These are phyloP conservation scores for Diaprepes abbreviatus DNA, from an alignment of 2,888 invertebrate genomes.

Conservation along the genomic window DNA sequence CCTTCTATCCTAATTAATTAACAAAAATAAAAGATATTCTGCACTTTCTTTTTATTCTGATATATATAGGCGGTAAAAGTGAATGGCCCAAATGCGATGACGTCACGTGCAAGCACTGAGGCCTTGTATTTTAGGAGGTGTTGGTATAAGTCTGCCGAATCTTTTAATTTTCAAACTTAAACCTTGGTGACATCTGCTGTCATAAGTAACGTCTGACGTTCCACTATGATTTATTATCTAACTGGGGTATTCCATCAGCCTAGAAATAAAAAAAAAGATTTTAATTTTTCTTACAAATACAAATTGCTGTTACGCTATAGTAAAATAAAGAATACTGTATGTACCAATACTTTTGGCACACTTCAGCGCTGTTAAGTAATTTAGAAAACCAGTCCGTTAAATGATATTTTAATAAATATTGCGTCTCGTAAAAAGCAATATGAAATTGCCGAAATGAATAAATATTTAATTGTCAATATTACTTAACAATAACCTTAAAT, in stretches of 20 bases:
- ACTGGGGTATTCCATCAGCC: not conserved
- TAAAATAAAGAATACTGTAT: conserved; percentile 52
- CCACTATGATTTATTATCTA: no score
- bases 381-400: conserved; percentile 53
- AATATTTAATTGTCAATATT: conserved; percentile 8
- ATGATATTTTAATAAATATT: conserved; percentile 47
- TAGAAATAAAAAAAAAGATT: not conserved
- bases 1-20: no score
- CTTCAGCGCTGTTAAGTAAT: conserved; percentile 54
- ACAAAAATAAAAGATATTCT: no score
- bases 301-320: conserved; percentile 53
- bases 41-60: no score
- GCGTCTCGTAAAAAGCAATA: not conserved
- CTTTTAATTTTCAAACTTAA: no score
- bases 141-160: no score
- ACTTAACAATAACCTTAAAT: not conserved
- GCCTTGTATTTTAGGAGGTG: no score
- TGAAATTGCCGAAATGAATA: conserved; percentile 29
- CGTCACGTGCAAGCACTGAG: no score
- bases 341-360: conserved; percentile 49
- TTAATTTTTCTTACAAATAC: conserved; percentile 20
- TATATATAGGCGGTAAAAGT: no score
- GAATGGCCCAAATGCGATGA: no score
- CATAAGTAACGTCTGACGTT: no score
- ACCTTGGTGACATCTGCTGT: no score